These are phyloP conservation scores for Volucella bombylans DNA, from an alignment of 2,888 invertebrate species.

Conservation along the genomic window DNA sequence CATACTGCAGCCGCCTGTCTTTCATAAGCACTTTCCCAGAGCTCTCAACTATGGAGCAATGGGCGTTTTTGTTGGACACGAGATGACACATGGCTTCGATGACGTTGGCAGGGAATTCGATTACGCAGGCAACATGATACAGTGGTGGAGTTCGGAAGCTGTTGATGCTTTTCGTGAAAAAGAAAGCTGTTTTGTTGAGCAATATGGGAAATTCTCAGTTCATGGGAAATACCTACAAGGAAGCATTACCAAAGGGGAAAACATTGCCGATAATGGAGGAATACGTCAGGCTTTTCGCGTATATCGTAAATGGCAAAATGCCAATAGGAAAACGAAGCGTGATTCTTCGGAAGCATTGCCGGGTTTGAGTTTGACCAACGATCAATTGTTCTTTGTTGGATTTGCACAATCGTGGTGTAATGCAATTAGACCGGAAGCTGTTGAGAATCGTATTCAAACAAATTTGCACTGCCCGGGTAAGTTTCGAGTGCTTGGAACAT, in stretches of 20 bases:
- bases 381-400: conserved; percentile 75
- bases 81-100: conserved; percentile 76
- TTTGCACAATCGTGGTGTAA: conserved; percentile 75
- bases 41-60: conserved; percentile 75
- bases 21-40: conserved; percentile 90
- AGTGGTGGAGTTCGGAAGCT: conserved; percentile 75
- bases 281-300: conserved; percentile 74
- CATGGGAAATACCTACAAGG: conserved; percentile 72
- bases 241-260: conserved; percentile 67
- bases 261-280: conserved; percentile 75
- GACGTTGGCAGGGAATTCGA: conserved; percentile 74
- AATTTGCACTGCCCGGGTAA: conserved; percentile 74
- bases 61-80: conserved; percentile 76
- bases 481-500: conserved; percentile 72
- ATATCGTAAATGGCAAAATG: conserved; percentile 74
- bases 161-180: conserved; percentile 68
- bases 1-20: conserved; percentile 86
- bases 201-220: conserved; percentile 74
- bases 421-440: conserved; percentile 67
- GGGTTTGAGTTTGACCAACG: conserved; percentile 64
- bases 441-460: conserved; percentile 65
- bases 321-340: conserved; percentile 45
- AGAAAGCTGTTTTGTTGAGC: conserved; percentile 73
- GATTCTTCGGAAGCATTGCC: conserved; percentile 71
- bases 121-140: conserved; percentile 67